These are phyloP conservation scores for Nemapogon koenigi DNA, from an alignment of 2,888 invertebrate genomes.

Conservation along the genomic window DNA sequence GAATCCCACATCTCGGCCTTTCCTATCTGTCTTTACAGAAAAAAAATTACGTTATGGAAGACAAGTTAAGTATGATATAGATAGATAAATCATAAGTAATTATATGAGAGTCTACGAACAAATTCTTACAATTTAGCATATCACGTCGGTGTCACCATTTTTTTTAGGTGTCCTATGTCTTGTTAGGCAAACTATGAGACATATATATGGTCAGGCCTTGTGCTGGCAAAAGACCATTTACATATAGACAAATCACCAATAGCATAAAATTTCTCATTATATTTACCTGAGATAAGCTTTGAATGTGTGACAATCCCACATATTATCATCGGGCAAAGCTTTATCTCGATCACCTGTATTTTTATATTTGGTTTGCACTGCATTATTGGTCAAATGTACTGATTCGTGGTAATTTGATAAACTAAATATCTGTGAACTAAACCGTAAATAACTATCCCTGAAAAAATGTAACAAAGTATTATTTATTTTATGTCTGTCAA, in stretches of 20 bases:
- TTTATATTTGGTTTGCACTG: constrained; percentile 88
- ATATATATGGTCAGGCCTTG: too few relatives aligned
- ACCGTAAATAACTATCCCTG: constrained; percentile 89
- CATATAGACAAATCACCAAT: too few relatives aligned
- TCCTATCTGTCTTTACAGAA: constrained; percentile 71
- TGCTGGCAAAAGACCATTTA: too few relatives aligned
- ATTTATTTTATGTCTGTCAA: neutral
- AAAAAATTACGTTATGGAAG: too few relatives aligned
- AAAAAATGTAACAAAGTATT: constrained; percentile 21
- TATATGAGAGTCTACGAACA: too few relatives aligned
- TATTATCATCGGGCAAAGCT: constrained; percentile 86
- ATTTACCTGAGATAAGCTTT: constrained; percentile 71
- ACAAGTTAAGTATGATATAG: too few relatives aligned
- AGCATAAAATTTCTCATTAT: too few relatives aligned
- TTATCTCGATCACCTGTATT: constrained; percentile 74
- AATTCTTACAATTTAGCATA: too few relatives aligned
- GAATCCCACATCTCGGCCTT: constrained; percentile 82
- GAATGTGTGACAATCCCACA: constrained; percentile 93
- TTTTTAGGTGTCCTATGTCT: too few relatives aligned
- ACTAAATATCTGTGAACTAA: constrained; percentile 89
- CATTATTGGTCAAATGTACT: constrained; percentile 92
- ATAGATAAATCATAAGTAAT: too few relatives aligned
- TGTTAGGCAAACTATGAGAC: too few relatives aligned
- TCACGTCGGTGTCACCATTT: too few relatives aligned
- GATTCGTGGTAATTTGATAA: constrained; percentile 90